Percentiles rank a stretch among this genome's conserved stretches.
These are phyloP conservation scores for Hippotragus niger DNA, from an alignment of 2,113 vertebrate species.

Conservation along the genomic window DNA sequence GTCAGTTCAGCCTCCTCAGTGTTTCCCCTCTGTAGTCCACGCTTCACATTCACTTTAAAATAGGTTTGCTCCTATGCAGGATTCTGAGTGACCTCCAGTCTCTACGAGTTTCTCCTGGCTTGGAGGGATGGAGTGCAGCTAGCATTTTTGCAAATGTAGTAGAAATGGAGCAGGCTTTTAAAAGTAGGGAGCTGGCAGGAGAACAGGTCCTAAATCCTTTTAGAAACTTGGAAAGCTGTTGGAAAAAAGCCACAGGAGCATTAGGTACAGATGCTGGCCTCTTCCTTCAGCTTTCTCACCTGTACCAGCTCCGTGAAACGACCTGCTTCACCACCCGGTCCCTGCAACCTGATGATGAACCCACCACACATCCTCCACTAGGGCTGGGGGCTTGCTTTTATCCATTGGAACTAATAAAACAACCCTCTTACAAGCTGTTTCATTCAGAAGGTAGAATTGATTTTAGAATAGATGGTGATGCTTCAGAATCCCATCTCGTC, in stretches of 20 bases:
- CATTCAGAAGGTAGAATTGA: background rate
- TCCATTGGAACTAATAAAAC: background rate
- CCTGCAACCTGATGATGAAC: background rate
- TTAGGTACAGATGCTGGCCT: background rate
- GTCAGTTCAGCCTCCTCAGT: background rate
- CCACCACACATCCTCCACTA: background rate
- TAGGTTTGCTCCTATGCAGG: background rate
- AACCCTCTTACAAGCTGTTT: background rate
- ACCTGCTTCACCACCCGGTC: background rate
- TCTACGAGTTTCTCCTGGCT: background rate
- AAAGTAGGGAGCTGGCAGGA: conserved; percentile 13
- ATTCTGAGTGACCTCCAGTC: background rate
- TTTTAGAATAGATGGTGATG: background rate
- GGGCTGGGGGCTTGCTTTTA: background rate
- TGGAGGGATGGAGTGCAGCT: background rate
- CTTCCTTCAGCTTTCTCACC: background rate
- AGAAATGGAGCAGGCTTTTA: conserved; percentile 15
- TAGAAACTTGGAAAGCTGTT: conserved; percentile 10
- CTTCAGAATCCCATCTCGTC: background rate
- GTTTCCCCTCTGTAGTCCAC: background rate
- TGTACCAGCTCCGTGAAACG: background rate
- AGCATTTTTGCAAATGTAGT: conserved; percentile 16
- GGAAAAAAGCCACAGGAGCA: background rate
- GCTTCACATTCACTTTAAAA: background rate
- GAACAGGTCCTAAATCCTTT: background rate